Conservation (phyloP, 2,113 vertebrate species). For the Micromys minutus region DNA sequence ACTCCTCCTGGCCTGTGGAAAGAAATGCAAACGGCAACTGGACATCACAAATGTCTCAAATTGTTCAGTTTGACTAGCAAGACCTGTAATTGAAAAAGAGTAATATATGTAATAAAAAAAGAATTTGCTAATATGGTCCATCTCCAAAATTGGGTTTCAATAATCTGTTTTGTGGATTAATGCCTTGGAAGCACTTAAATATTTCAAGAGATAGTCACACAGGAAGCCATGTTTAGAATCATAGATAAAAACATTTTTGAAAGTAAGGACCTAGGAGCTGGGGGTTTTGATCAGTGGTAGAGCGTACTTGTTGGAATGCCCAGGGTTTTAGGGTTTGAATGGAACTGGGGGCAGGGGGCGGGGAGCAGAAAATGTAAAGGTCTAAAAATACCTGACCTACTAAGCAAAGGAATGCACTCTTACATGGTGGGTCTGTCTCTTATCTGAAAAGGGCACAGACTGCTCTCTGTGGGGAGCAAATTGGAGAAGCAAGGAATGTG, state of each 20-base stretch:
- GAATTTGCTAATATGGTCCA: background rate
- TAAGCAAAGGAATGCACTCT: conserved; percentile 28
- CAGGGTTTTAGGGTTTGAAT: background rate
- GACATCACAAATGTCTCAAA: background rate
- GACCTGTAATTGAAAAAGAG: background rate
- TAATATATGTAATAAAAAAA: background rate
- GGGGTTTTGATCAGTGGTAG: background rate
- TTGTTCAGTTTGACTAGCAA: background rate
- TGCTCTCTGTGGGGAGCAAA: background rate
- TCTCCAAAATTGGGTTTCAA: background rate
- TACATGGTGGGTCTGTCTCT: conserved; percentile 17
- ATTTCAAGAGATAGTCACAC: conserved; percentile 7
- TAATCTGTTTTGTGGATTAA: background rate
- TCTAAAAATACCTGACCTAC: background rate
- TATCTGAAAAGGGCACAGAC: conserved; percentile 23
- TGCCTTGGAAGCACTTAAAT: conserved; percentile 4
- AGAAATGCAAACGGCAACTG: background rate
- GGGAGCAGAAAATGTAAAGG: background rate
- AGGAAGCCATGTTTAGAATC: background rate
- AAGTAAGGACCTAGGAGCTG: background rate
- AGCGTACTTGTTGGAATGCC: background rate
- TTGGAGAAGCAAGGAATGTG: conserved; percentile 49
- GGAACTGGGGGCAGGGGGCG: background rate
- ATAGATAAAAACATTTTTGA: conserved; percentile 11
- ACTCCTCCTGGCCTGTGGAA: background rate